Evolutionary conservation across 2,113 vertebrate genomes (phyloP).

Genomic region (Lates calcarifer): DNA sequence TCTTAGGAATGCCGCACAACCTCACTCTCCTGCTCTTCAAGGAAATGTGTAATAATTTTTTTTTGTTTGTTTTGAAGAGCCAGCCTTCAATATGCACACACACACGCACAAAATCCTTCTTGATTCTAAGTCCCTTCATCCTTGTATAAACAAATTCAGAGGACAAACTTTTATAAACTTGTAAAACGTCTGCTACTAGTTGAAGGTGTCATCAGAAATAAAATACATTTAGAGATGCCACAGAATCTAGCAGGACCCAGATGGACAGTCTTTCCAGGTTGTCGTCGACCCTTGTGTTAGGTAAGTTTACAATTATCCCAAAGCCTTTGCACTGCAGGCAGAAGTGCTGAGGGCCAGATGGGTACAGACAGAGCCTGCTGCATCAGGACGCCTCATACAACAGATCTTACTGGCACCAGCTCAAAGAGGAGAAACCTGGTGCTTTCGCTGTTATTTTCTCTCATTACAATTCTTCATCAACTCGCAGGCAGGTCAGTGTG

Average conservation of each 20-base stretch:
- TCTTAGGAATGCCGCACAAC: constrained; percentile 48
- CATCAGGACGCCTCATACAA: constrained; percentile 57
- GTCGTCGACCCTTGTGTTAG: constrained; percentile 51
- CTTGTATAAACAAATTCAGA: constrained; percentile 59
- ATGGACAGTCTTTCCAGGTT: constrained; percentile 63
- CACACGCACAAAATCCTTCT: constrained; percentile 1
- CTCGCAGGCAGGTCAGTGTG: constrained; percentile 51
- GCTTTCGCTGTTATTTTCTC: constrained; percentile 23
- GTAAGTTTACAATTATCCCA: constrained; percentile 69
- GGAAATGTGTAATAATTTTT: constrained; percentile 35
- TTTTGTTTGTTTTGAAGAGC: constrained; percentile 77
- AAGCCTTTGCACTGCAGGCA: constrained; percentile 71
- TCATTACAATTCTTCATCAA: constrained; percentile 44
- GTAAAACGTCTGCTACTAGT: constrained; percentile 75
- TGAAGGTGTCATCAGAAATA: constrained; percentile 71
- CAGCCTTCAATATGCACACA: constrained; percentile 77
- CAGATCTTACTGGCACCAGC: constrained; percentile 58
- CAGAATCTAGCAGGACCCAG: constrained; percentile 66
- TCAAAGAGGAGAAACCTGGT: constrained; percentile 50
- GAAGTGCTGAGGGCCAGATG: constrained; percentile 74
- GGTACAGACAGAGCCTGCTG: constrained; percentile 65
- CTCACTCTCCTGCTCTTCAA: constrained; percentile 33
- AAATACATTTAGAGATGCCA: constrained; percentile 76
- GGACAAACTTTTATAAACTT: constrained; percentile 62
- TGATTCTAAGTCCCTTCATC: constrained; percentile 43